Percentiles rank a stretch among this genome's conserved stretches.
phyloP scores from a whole-genome alignment of 2,113 vertebrate species.

The Sardina pilchardus region DNA sequence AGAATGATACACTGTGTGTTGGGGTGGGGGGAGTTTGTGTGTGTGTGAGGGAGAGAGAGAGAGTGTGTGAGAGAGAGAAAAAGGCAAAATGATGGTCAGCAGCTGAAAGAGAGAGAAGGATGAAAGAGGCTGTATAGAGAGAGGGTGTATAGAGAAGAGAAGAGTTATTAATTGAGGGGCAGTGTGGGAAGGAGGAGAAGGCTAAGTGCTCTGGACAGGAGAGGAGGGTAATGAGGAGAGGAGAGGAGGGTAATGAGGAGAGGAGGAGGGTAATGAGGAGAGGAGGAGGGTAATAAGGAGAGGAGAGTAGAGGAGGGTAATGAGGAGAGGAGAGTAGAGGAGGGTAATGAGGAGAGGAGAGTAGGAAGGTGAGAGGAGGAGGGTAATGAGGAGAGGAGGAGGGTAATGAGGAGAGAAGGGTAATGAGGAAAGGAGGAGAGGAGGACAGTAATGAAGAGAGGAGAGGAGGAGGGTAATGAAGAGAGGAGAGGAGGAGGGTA shows the following conservation, averaged over 20 bases:
- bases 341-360: not conserved
- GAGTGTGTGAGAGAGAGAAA: not conserved
- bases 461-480: not conserved
- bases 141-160: no score
- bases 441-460: not conserved
- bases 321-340: not conserved
- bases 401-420: not conserved
- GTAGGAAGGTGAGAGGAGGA: not conserved
- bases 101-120: no score
- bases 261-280: no score
- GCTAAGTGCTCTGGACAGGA: not conserved
- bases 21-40: no score
- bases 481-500: slow-evolving; percentile 12
- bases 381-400: not conserved
- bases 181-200: not conserved
- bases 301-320: not conserved
- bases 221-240: not conserved
- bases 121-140: no score
- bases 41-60: not conserved
- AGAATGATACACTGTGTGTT: not conserved
- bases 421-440: not conserved
- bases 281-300: not conserved
- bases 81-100: not conserved
- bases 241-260: not conserved
- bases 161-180: no score